Percentiles rank a stretch among this genome's conserved stretches.
Evolutionary conservation across 2,888 invertebrate genomes (phyloP).

Genomic region (Caenorhabditis sp.): DNA sequence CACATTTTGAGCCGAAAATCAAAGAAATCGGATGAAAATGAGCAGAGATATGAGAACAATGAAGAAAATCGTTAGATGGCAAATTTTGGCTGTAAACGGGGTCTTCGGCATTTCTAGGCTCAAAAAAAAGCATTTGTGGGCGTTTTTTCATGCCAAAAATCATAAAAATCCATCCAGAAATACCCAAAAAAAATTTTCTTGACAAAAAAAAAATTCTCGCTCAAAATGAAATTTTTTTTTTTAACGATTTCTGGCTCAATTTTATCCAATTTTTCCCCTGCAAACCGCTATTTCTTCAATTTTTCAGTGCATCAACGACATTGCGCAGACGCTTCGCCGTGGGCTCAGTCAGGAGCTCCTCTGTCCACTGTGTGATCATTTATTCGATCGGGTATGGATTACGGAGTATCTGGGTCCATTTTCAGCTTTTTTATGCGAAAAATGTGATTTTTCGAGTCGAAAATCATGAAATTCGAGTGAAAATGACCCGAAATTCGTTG

Average conservation of each 20-base stretch:
- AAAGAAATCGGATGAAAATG: background rate
- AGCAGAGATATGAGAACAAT: background rate
- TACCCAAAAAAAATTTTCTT: too few species aligned
- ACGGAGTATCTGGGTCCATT: background rate
- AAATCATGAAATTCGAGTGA: too few species aligned
- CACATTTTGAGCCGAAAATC: background rate
- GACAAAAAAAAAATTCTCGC: too few species aligned
- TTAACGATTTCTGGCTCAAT: background rate
- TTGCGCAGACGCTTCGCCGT: conserved; percentile 23
- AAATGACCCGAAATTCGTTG: too few species aligned
- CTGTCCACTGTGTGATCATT: conserved; percentile 56
- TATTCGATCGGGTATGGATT: conserved; percentile 48
- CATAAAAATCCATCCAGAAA: background rate
- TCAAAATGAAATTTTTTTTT: too few species aligned
- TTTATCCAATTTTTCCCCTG: background rate
- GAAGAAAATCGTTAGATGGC: too few species aligned
- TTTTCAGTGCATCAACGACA: conserved; percentile 55
- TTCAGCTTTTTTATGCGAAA: too few species aligned
- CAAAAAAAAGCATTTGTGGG: too few species aligned
- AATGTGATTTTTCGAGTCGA: too few species aligned
- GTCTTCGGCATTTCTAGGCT: too few species aligned
- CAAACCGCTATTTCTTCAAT: background rate
- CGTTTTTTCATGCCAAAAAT: too few species aligned
- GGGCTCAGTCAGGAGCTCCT: conserved; percentile 50
- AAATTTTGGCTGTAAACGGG: too few species aligned